Evolutionary conservation across 2,113 vertebrate genomes (phyloP).

Genomic region (Athene noctua): DNA sequence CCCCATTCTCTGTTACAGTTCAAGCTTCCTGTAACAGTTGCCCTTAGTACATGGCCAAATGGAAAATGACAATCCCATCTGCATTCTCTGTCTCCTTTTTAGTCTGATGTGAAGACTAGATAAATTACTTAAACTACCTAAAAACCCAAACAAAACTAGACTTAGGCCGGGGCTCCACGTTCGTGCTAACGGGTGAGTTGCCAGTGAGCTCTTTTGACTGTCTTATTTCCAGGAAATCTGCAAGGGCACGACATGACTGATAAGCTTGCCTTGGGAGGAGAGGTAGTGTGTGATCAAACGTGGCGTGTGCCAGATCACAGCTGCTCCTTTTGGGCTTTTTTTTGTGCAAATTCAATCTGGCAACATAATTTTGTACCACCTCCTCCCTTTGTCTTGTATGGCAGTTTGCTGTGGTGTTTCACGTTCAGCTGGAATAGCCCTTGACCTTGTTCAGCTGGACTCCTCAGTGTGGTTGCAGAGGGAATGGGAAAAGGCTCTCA

Average conservation of each 20-base stretch:
- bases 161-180: neutral
- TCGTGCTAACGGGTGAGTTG: neutral
- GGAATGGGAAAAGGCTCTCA: neutral
- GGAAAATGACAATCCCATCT: neutral
- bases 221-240: neutral
- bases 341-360: neutral
- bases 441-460: neutral
- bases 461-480: neutral
- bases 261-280: neutral
- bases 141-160: neutral
- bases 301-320: neutral
- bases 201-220: neutral
- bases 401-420: neutral
- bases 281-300: neutral
- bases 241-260: accelerated
- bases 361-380: neutral
- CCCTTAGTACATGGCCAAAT: neutral
- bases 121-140: neutral
- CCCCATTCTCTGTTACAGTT: neutral
- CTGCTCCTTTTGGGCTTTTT: neutral
- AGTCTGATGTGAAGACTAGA: neutral
- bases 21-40: neutral
- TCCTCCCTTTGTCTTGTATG: neutral
- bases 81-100: neutral
- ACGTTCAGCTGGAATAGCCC: neutral